phyloP scores from a whole-genome alignment of 2,797 vertebrate species.

The Morus bassanus region DNA sequence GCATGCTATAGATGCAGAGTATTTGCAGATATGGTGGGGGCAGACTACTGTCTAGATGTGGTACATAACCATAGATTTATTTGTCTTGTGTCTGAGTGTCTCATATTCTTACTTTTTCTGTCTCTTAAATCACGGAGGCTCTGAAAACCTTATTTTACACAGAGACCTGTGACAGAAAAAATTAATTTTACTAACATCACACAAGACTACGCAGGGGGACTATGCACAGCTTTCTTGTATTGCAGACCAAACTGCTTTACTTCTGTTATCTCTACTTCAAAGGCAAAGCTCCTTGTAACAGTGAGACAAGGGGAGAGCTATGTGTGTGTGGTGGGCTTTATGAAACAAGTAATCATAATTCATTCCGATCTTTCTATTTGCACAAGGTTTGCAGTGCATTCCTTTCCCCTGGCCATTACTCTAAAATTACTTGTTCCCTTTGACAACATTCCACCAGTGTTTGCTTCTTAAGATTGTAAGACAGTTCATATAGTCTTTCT shows the following conservation, averaged over 20 bases:
- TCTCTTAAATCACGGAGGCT: background rate
- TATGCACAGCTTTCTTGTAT: background rate
- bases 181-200: fast-evolving
- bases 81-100: background rate
- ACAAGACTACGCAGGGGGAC: background rate
- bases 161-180: background rate
- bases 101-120: background rate
- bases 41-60: background rate
- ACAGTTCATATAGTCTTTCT: background rate
- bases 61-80: background rate
- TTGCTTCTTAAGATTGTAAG: background rate
- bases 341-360: background rate
- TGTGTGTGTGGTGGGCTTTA: background rate
- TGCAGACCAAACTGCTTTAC: background rate
- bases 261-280: background rate
- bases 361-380: background rate
- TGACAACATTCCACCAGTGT: background rate
- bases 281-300: background rate
- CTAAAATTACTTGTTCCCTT: background rate
- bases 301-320: background rate
- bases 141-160: background rate
- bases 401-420: background rate
- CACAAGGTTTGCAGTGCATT: background rate
- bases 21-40: background rate
- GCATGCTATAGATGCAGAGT: background rate